Conservation (phyloP, 2,797 vertebrate genomes). For the Acipenser ruthenus region DNA sequence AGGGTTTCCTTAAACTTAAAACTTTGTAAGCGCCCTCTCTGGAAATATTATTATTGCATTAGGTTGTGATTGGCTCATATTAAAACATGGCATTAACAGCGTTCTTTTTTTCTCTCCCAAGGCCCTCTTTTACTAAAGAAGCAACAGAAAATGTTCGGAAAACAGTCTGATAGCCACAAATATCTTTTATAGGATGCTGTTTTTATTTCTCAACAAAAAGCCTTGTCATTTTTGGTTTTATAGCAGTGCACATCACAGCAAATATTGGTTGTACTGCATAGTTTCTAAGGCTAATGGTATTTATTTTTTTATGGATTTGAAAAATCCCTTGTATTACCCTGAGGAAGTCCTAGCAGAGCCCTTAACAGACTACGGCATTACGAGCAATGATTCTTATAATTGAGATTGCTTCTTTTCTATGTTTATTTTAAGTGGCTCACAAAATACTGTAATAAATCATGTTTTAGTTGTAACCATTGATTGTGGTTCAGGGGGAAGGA, state of each 20-base stretch:
- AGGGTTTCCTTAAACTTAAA: constrained; percentile 10
- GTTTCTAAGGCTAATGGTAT: no score
- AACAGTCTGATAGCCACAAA: constrained; percentile 3
- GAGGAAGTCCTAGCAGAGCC: no score
- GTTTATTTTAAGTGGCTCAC: no score
- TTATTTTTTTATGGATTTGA: no score
- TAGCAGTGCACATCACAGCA: not conserved
- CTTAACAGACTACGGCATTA: no score
- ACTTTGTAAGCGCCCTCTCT: constrained; percentile 1
- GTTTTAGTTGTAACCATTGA: no score
- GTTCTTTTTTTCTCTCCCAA: constrained; percentile 4
- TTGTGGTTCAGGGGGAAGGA: no score
- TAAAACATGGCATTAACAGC: constrained; percentile 6
- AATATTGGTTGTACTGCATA: no score
- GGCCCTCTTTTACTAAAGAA: not conserved
- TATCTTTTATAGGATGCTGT: not conserved
- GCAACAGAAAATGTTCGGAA: not conserved
- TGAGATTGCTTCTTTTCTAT: no score
- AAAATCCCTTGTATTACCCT: no score
- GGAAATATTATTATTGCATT: constrained; percentile 8
- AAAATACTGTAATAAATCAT: no score
- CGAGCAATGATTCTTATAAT: no score
- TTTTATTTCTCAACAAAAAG: constrained; percentile 6
- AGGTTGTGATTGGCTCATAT: constrained; percentile 4
- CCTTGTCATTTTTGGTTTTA: not conserved